phyloP scores from a whole-genome alignment of 2,888 invertebrate species.

The Pristionchus entomophagus region DNA sequence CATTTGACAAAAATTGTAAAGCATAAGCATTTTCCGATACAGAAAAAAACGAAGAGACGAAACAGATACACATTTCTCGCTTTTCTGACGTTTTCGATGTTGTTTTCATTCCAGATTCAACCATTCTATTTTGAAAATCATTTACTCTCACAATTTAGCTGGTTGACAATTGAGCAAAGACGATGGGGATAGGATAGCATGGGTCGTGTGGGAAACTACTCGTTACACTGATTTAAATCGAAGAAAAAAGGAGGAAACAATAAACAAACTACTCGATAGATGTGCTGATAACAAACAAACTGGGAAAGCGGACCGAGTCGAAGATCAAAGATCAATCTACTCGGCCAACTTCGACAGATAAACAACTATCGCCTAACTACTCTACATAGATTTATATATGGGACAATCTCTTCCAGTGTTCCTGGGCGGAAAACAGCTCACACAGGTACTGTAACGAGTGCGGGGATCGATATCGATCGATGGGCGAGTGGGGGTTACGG shows the following conservation, averaged over 20 bases:
- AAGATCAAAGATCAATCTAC: not conserved
- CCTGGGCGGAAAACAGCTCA: slow-evolving; percentile 6
- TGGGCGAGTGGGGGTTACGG: not conserved
- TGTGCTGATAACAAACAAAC: not conserved
- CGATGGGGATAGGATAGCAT: not conserved
- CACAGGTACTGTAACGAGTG: not conserved
- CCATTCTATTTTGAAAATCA: not conserved
- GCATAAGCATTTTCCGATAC: too few species aligned
- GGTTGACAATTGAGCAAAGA: slow-evolving; percentile 32
- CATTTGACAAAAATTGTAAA: too few species aligned
- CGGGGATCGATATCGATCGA: slow-evolving; percentile 18
- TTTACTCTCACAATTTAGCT: slow-evolving; percentile 2
- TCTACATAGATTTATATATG: not conserved
- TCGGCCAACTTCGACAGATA: not conserved
- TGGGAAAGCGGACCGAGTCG: not conserved
- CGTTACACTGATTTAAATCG: not conserved
- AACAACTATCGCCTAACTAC: not conserved
- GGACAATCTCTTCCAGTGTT: not conserved
- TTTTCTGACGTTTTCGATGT: too few species aligned
- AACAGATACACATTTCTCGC: too few species aligned
- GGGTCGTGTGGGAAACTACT: not conserved
- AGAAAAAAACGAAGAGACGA: too few species aligned
- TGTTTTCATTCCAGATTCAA: too few species aligned
- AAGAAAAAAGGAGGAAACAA: not conserved
- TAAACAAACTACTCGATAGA: not conserved